phyloP scores from a whole-genome alignment of 2,888 invertebrate genomes.

The Sympetrum striolatum region DNA sequence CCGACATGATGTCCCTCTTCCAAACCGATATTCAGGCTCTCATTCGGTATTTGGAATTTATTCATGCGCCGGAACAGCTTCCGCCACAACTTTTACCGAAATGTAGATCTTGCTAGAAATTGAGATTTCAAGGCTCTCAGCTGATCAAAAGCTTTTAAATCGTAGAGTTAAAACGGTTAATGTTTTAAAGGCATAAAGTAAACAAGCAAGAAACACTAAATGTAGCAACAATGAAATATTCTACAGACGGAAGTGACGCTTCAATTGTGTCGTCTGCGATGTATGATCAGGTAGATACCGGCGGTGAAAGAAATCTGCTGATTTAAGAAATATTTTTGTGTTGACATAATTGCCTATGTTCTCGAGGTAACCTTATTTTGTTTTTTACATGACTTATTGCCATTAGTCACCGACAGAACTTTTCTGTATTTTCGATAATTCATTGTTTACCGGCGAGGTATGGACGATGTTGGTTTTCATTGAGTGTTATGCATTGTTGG shows the following conservation, averaged over 20 bases:
- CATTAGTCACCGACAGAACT: no score
- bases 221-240: background rate
- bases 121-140: background rate
- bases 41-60: slow-evolving; percentile 50
- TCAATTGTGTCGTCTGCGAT: slow-evolving; percentile 25
- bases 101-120: slow-evolving; percentile 8
- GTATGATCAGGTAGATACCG: background rate
- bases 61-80: slow-evolving; percentile 49
- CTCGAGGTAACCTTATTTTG: background rate
- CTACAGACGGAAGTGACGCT: slow-evolving; percentile 32
- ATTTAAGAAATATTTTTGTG: background rate
- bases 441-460: no score
- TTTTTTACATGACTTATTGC: no score
- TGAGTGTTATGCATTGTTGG: no score
- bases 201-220: background rate
- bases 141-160: background rate
- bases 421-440: no score
- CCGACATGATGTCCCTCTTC: slow-evolving; percentile 53
- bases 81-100: slow-evolving; percentile 44
- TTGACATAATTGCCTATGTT: background rate
- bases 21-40: slow-evolving; percentile 46
- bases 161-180: no score
- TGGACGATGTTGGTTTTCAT: no score
- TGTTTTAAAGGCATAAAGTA: background rate
- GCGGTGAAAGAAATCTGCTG: background rate